Conservation (phyloP, 2,797 vertebrate genomes). For the Molossus alvarezi region DNA sequence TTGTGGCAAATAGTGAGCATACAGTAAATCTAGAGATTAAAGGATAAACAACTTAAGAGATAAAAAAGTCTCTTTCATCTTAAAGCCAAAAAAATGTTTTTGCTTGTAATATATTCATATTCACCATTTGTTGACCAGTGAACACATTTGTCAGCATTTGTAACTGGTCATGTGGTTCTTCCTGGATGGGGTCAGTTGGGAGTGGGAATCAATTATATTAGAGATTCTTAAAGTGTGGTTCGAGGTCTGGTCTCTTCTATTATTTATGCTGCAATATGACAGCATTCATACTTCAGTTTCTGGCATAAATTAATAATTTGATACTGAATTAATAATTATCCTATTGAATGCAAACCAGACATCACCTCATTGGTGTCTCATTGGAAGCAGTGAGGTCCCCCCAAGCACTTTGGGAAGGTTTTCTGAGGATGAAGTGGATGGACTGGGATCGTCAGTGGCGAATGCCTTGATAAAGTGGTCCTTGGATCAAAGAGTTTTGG, state of each 20-base stretch:
- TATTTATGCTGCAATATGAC: slow-evolving; percentile 70
- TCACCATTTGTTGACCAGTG: slow-evolving; percentile 25
- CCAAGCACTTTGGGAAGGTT: slow-evolving; percentile 1
- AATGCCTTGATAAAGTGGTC: slow-evolving; percentile 15
- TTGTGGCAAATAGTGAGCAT: slow-evolving; percentile 22
- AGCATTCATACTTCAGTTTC: slow-evolving; percentile 64
- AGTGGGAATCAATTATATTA: slow-evolving; percentile 51
- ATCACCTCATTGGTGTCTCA: slow-evolving; percentile 69
- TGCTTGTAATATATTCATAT: slow-evolving; percentile 24
- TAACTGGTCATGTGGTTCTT: neutral
- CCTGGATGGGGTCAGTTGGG: slow-evolving; percentile 8
- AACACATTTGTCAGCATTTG: slow-evolving; percentile 20
- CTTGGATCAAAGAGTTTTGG: slow-evolving; percentile 47
- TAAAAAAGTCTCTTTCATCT: slow-evolving; percentile 1
- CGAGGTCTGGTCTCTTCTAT: slow-evolving; percentile 60
- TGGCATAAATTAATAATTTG: slow-evolving; percentile 80
- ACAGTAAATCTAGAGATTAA: slow-evolving; percentile 38
- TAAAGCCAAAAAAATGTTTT: slow-evolving; percentile 51
- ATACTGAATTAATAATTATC: slow-evolving; percentile 75
- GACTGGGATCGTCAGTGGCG: neutral
- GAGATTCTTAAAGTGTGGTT: slow-evolving; percentile 66
- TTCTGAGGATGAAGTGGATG: slow-evolving; percentile 49
- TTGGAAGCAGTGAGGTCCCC: neutral
- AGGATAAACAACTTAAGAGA: neutral
- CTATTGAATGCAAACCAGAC: slow-evolving; percentile 68